phyloP scores from a whole-genome alignment of 92 coral and sea anemone species.

The Umimayanthus chanpuru region DNA sequence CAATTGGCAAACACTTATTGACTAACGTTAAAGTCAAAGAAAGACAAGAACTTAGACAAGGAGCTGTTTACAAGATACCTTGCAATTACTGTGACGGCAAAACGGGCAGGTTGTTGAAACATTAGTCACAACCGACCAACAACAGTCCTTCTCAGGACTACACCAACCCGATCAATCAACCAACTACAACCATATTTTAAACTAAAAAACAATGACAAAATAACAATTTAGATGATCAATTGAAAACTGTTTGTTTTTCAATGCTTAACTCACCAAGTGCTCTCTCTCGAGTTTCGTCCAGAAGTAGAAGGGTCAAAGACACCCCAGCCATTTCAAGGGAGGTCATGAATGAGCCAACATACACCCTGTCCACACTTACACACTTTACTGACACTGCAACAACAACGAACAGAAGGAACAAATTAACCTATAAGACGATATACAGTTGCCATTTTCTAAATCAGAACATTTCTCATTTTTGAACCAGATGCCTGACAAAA shows the following conservation, averaged over 20 bases:
- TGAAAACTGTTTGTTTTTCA: neutral
- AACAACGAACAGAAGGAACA: neutral
- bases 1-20: too few relatives aligned
- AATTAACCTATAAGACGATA: neutral
- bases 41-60: too few relatives aligned
- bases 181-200: too few relatives aligned
- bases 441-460: neutral
- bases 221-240: neutral
- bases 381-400: slow-evolving; percentile 64
- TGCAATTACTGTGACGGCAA: too few relatives aligned
- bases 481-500: too few relatives aligned
- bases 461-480: neutral
- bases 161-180: too few relatives aligned
- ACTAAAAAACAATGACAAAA: too few relatives aligned
- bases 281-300: slow-evolving; percentile 72
- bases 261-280: slow-evolving; percentile 69
- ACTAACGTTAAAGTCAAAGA: too few relatives aligned
- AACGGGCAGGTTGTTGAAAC: too few relatives aligned
- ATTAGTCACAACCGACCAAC: too few relatives aligned
- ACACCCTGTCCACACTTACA: slow-evolving; percentile 81
- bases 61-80: too few relatives aligned
- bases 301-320: slow-evolving; percentile 84
- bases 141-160: too few relatives aligned
- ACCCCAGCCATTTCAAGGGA: slow-evolving; percentile 98
- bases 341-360: slow-evolving; percentile 90